Base-by-base conservation (phyloP, 2,113 vertebrate species). In the Cavia aperea region DNA sequence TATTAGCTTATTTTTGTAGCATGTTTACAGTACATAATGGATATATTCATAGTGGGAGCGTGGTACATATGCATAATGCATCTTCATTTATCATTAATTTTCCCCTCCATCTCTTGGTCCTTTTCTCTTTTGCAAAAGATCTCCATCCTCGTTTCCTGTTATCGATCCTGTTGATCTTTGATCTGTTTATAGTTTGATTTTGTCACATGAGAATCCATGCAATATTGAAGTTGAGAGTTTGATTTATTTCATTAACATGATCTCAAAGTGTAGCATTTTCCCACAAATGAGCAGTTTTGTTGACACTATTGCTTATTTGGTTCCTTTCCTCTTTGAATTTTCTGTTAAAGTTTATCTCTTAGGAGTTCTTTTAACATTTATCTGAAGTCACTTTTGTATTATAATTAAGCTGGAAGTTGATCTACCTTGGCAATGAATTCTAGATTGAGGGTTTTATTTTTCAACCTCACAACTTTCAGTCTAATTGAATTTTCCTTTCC, bases 321-420 rank as follows among this genome's bases (percentile, higher is more conserved):
- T 79, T 92, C 31, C 46, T 92, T 3, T 54, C n/a, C 10, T 89
- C 24, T 14, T 77, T 82, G 68, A 62, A 91, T 93, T 93, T 81
- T 58, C 66, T 86, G 16, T 54, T n/a, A 36, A 85, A 91, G 18
- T 39, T 60, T 81, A 36, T 85, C 7, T 8, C 46, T 89, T 72
- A 75, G 60, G 36, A 65, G 18, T 49, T 81, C 31, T 63, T 94
- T 93, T 56, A 68, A 43, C 46, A 70, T 73, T 88, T 88, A 66
- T 56, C 43, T 88, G 31, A 94, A 21, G 16, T 33, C 90, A 14
- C 39, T 14, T 86, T 90, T 62, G 62, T 63, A 36, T 68, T 92
- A 43, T 19, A 56, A 51, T 78, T 66, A 81, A 66, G 54, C 16
- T 83, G 31, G 31, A 83, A 49, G 13, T n/a, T 66, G 9, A 54